phyloP scores from a whole-genome alignment of 2,113 vertebrate genomes.

The Orycteropus afer region DNA sequence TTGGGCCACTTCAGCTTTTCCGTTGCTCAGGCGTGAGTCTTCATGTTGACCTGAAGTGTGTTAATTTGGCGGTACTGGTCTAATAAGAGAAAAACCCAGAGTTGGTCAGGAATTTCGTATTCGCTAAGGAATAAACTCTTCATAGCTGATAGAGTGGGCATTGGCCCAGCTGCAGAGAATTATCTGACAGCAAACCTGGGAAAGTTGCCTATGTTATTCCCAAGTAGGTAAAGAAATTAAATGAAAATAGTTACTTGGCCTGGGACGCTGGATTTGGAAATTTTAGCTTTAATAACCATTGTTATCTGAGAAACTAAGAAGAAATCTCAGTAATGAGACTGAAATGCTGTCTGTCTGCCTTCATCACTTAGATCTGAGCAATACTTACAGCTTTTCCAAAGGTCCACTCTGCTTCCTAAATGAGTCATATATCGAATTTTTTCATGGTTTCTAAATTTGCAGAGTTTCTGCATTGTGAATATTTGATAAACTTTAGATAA shows the following conservation, averaged over 20 bases:
- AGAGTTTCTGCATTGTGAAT: neutral
- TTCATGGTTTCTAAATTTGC: neutral
- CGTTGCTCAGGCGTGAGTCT: neutral
- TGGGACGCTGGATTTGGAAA: neutral
- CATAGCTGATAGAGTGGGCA: neutral
- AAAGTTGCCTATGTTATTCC: neutral
- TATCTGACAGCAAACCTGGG: neutral
- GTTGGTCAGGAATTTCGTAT: neutral
- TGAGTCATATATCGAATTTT: neutral
- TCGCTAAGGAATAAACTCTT: neutral
- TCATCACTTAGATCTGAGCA: neutral
- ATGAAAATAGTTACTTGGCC: neutral
- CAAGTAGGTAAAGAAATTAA: neutral
- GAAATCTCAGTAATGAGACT: constrained; percentile 11
- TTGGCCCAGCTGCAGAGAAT: neutral
- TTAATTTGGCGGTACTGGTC: neutral
- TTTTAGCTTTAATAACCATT: neutral
- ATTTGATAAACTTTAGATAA: neutral
- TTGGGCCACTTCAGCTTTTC: neutral
- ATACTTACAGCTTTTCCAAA: neutral
- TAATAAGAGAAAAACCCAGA: neutral
- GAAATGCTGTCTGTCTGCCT: neutral
- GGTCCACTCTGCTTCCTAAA: neutral
- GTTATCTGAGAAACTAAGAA: neutral
- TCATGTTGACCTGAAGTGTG: neutral